Evolutionary conservation across 2,888 invertebrate genomes (phyloP).

Genomic region (Nipponacmea schrenckii): DNA sequence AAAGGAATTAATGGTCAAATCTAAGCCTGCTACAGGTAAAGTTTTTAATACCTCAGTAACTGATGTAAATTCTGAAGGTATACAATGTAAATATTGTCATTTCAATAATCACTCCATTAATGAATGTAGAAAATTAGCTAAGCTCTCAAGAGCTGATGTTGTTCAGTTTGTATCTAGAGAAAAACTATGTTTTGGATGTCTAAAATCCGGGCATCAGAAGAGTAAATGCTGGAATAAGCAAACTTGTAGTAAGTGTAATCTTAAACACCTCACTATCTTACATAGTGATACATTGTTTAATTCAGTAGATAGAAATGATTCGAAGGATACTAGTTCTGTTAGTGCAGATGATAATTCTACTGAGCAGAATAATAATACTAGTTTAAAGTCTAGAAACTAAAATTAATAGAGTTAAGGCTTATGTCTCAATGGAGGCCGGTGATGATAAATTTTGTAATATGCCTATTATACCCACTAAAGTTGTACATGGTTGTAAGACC

Average conservation of each 20-base stretch:
- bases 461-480: slow-evolving; percentile 21
- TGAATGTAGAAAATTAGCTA: too few species aligned
- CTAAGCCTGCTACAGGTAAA: slow-evolving; percentile 1
- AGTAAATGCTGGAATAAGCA: slow-evolving; percentile 5
- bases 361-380: too few species aligned
- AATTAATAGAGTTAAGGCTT: background rate
- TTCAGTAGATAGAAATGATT: too few species aligned
- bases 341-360: too few species aligned
- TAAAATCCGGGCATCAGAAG: slow-evolving; percentile 8
- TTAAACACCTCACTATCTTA: slow-evolving; percentile 14
- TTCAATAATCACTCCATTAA: too few species aligned
- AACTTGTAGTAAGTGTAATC: slow-evolving; percentile 13
- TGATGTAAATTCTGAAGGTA: too few species aligned
- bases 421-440: background rate
- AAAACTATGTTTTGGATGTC: slow-evolving; percentile 18
- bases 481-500: slow-evolving; percentile 1
- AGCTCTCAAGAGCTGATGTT: background rate
- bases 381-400: too few species aligned
- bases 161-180: background rate
- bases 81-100: too few species aligned
- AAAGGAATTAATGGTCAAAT: background rate
- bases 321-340: too few species aligned
- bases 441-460: slow-evolving; percentile 16
- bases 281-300: background rate
- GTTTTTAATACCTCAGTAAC: too few species aligned